These are phyloP conservation scores for Hedychridium roseum DNA, from an alignment of 2,888 invertebrate genomes.

Conservation along the genomic window DNA sequence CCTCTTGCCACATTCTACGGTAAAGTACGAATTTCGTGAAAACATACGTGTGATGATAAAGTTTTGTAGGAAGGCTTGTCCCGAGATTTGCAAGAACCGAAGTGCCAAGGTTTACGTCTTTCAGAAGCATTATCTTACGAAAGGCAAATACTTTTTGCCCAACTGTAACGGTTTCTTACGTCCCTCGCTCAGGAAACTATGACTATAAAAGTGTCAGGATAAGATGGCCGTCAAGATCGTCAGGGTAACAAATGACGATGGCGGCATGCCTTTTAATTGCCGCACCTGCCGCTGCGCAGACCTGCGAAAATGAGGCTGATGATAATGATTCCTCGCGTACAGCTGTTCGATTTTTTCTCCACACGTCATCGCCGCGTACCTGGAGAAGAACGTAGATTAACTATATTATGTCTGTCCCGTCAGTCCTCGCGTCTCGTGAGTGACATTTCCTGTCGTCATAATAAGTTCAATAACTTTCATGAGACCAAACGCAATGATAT, in stretches of 20 bases:
- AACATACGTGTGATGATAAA: too few relatives aligned
- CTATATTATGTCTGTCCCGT: too few relatives aligned
- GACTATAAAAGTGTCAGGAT: conserved; percentile 47
- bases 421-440: too few relatives aligned
- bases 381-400: too few relatives aligned
- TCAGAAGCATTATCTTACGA: too few relatives aligned
- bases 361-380: conserved; percentile 27
- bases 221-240: conserved; percentile 45
- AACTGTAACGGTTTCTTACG: background rate
- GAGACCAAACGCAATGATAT: too few relatives aligned
- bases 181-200: conserved; percentile 41
- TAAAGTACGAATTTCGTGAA: too few relatives aligned
- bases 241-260: conserved; percentile 50
- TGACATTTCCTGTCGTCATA: conserved; percentile 2
- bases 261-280: conserved; percentile 54
- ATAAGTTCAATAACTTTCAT: conserved; percentile 7
- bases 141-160: too few relatives aligned
- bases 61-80: too few relatives aligned
- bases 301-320: conserved; percentile 27
- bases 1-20: too few relatives aligned
- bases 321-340: conserved; percentile 46
- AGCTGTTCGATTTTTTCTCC: conserved; percentile 44
- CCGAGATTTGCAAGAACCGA: too few relatives aligned
- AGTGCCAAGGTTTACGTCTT: too few relatives aligned
- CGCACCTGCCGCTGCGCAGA: conserved; percentile 47